Conservation (phyloP, 2,113 vertebrate species). For the Amphiprion ocellaris region DNA sequence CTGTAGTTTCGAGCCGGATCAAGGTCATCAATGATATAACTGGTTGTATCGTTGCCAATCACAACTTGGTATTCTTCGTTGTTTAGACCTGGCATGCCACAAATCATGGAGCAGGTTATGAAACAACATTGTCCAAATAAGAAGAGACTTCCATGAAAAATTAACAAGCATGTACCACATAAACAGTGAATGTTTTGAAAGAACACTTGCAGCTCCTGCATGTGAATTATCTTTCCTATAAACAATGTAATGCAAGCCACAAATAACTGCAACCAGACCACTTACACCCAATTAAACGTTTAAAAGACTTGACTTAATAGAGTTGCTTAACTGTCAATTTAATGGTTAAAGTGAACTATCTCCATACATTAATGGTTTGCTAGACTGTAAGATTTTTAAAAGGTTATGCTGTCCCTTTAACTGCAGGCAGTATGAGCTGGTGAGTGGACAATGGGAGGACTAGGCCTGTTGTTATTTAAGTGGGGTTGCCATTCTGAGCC, state of each 20-base stretch:
- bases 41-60: conserved; percentile 97
- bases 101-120: conserved; percentile 21
- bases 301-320: not conserved
- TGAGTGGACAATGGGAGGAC: conserved; percentile 65
- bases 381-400: conserved; percentile 35
- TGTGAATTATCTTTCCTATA: conserved; percentile 28
- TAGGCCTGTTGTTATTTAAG: conserved; percentile 73
- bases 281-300: conserved; percentile 25
- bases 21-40: conserved; percentile 95
- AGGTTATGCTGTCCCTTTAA: conserved; percentile 66
- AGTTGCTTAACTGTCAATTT: conserved; percentile 9
- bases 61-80: conserved; percentile 98
- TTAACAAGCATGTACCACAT: not conserved
- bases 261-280: conserved; percentile 17
- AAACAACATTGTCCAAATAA: conserved; percentile 8
- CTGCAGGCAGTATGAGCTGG: conserved; percentile 42
- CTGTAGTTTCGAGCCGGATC: conserved; percentile 96
- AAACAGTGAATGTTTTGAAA: conserved; percentile 26
- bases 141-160: not conserved
- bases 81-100: conserved; percentile 89
- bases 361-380: conserved; percentile 10
- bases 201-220: not conserved
- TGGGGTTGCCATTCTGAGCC: conserved; percentile 68
- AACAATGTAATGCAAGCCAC: conserved; percentile 36
- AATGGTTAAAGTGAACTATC: conserved; percentile 20